Percentiles rank a stretch among this genome's conserved stretches.
Evolutionary conservation across 1,140 invertebrate genomes (phyloP).

Genomic region (Ceratina japonica): DNA sequence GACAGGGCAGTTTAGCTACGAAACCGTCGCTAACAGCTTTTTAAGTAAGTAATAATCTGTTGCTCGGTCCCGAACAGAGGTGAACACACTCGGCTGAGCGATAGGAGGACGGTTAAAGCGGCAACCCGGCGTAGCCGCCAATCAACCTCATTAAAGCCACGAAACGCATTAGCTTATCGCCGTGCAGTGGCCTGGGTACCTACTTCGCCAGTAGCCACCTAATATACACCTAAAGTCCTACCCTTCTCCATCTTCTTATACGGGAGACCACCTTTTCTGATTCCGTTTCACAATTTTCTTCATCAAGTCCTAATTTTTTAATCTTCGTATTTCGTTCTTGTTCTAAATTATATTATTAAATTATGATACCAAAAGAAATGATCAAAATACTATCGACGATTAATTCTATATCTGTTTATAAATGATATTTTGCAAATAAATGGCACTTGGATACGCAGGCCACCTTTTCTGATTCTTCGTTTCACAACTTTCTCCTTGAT

Average conservation of each 20-base stretch:
- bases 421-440: too few species aligned
- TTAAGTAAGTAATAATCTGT: conserved; percentile 70
- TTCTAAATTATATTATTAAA: too few species aligned
- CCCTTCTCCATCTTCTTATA: conserved; percentile 2
- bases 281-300: too few species aligned
- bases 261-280: too few species aligned
- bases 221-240: conserved; percentile 57
- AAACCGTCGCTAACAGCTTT: conserved; percentile 63
- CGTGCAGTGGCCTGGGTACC: conserved; percentile 54
- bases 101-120: conserved; percentile 57
- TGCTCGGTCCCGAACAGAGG: conserved; percentile 60
- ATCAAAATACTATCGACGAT: too few species aligned
- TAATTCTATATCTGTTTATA: too few species aligned
- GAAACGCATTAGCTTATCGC: conserved; percentile 75
- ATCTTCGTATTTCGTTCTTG: too few species aligned
- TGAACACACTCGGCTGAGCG: conserved; percentile 60
- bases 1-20: conserved; percentile 46
- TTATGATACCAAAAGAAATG: too few species aligned
- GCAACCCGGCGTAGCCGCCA: conserved; percentile 58
- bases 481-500: too few species aligned
- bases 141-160: conserved; percentile 74
- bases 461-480: too few species aligned
- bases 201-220: conserved; percentile 62
- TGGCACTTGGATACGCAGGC: too few species aligned
- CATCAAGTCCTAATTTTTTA: too few species aligned